Base-by-base conservation (phyloP, 2,888 invertebrate species). In the Chelonus formosanus region DNA sequence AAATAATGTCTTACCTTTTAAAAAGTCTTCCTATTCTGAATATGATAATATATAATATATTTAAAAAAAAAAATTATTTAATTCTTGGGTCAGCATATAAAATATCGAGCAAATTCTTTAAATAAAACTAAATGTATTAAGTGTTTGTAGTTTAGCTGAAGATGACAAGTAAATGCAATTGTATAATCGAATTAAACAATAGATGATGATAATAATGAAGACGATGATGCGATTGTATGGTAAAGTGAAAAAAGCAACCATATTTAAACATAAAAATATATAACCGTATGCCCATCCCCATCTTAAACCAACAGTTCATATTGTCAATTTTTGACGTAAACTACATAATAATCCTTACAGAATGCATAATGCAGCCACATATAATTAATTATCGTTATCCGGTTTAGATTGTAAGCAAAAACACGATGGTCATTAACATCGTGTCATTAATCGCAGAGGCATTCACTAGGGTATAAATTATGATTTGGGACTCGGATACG, bases 141-240 rank as follows among this genome's bases (percentile, higher is more conserved):
- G 80, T 84, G 84, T 84, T 77, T 73, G 81, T 83, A 83, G 84
- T 76, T 76, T 83, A 83, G 82, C 76, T 20, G 20, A 20, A 20
- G 77, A 75, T 79, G 65, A 70, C 7, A 59, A 65, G 20, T 64
- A 53, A 65, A 56, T 63, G 35, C 56, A 78, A 78, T 78, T 80
- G 80, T 80, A 80, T 82, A 79, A 77, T 81, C 78, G 76, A 77
- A 77, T 71, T 69, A 60, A 59, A 45, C 55, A 74, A 72, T 71
- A 73, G 74, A 56, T 50, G 55, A 63, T 45, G 64, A 71, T 58
- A 62, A 60, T 56, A 64, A 56, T 53, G 32, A 68, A 56, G 65
- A 71, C 68, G 73, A 76, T 75, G 20, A 20, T 20, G 20, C 20
- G 20, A 20, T 20, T 20, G 20, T 20, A 20, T 74, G 75, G 64